Conservation (phyloP, 2,797 vertebrate genomes). For the Sebastes cheni region DNA sequence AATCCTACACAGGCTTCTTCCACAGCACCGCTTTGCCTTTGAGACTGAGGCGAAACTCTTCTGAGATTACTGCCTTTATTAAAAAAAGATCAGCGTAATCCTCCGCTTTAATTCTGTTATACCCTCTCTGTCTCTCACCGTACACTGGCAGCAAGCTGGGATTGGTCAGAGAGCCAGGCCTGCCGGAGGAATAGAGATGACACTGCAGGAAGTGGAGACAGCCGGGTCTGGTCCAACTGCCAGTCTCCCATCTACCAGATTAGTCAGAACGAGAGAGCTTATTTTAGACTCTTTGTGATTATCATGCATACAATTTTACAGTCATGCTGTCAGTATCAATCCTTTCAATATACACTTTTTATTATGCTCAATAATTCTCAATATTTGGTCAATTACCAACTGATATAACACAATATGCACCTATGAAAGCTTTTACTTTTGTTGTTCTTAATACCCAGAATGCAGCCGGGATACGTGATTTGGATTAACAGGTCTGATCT, state of each 20-base stretch:
- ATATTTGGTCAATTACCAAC: neutral
- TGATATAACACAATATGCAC: neutral
- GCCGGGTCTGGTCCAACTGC: conserved; percentile 32
- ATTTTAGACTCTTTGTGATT: conserved; percentile 15
- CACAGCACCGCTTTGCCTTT: conserved; percentile 27
- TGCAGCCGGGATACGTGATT: neutral
- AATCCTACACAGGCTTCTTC: conserved; percentile 15
- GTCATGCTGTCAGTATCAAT: neutral
- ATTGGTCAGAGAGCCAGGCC: conserved; percentile 17
- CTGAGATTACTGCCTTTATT: conserved; percentile 67
- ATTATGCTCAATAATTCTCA: neutral
- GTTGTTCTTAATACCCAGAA: neutral
- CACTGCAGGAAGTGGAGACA: conserved; percentile 40
- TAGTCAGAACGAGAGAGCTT: conserved; percentile 18
- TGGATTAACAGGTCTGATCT: neutral
- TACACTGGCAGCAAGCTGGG: conserved; percentile 31
- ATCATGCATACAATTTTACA: conserved; percentile 7
- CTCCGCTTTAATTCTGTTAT: conserved; percentile 61
- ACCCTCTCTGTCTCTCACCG: conserved; percentile 33
- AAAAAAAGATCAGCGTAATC: conserved; percentile 67
- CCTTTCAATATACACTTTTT: neutral
- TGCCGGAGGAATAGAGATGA: conserved; percentile 35
- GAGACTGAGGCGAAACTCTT: conserved; percentile 47
- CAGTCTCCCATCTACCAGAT: conserved; percentile 37
- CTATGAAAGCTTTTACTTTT: neutral